These are phyloP conservation scores for Globodera ellingtonae DNA, from an alignment of 1,140 invertebrate species.

Conservation along the genomic window DNA sequence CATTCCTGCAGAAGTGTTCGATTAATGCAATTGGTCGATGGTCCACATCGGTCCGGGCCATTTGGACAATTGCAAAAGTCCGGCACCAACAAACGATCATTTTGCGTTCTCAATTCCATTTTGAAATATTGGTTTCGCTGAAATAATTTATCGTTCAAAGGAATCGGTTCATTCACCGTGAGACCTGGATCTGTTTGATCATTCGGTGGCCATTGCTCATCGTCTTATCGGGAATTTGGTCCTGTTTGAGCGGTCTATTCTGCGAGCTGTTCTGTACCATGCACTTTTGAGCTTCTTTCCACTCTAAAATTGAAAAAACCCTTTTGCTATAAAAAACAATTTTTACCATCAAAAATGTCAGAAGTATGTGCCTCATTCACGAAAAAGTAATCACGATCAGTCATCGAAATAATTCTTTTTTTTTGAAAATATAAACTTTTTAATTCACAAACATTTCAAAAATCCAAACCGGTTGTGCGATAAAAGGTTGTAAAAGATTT, in stretches of 20 bases:
- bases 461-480: constrained; percentile 25
- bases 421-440: neutral
- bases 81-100: constrained; percentile 16
- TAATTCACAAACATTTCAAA: too few species aligned
- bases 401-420: constrained; percentile 27
- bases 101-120: constrained; percentile 16
- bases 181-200: constrained; percentile 13
- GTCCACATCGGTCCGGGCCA: constrained; percentile 28
- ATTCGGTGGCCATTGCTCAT: constrained; percentile 37
- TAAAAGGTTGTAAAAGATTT: constrained; percentile 33
- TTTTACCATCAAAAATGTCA: constrained; percentile 35
- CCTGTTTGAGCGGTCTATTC: neutral
- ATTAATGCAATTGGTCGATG: constrained; percentile 38
- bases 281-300: constrained; percentile 33
- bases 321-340: constrained; percentile 14
- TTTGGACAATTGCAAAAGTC: constrained; percentile 32
- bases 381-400: constrained; percentile 41
- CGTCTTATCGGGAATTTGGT: constrained; percentile 31
- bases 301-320: constrained; percentile 34
- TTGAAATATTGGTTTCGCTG: constrained; percentile 17
- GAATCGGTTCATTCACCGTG: neutral
- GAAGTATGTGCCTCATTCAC: constrained; percentile 34
- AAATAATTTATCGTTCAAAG: neutral
- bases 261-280: constrained; percentile 24
- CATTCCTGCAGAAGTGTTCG: constrained; percentile 32